phyloP scores from a whole-genome alignment of 2,113 vertebrate species.

The Sinocyclocheilus rhinocerous region DNA sequence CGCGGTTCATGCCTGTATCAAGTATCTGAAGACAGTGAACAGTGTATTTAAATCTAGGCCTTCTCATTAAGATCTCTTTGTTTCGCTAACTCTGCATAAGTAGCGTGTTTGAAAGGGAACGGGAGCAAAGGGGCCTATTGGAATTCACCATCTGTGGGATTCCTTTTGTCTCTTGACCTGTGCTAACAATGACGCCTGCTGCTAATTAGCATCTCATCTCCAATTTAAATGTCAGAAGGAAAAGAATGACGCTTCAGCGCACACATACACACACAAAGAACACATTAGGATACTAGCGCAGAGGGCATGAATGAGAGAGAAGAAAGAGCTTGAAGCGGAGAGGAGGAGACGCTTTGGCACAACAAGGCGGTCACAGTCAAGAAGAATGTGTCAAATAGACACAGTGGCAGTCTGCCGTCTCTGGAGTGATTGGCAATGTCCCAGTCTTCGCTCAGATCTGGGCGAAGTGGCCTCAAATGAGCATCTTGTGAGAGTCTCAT shows the following conservation, averaged over 20 bases:
- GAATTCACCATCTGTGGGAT: slow-evolving; percentile 57
- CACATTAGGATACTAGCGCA: slow-evolving; percentile 40
- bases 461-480: slow-evolving; percentile 39
- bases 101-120: slow-evolving; percentile 42
- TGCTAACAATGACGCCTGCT: slow-evolving; percentile 62
- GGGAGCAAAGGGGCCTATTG: slow-evolving; percentile 46
- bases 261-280: neutral
- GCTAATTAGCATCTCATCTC: slow-evolving; percentile 67
- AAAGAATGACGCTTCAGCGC: slow-evolving; percentile 49
- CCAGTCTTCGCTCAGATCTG: neutral
- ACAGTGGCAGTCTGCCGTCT: slow-evolving; percentile 40
- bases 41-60: slow-evolving; percentile 38
- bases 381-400: slow-evolving; percentile 40
- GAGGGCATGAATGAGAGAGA: slow-evolving; percentile 54
- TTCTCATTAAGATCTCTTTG: slow-evolving; percentile 51
- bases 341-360: slow-evolving; percentile 35
- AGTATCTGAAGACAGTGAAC: slow-evolving; percentile 11
- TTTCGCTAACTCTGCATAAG: slow-evolving; percentile 53
- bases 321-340: slow-evolving; percentile 18
- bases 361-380: slow-evolving; percentile 41
- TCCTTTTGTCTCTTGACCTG: slow-evolving; percentile 59
- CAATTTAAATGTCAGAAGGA: slow-evolving; percentile 60
- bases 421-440: slow-evolving; percentile 17
- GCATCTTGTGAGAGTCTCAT: slow-evolving; percentile 39
- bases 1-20: neutral